Base-by-base conservation (phyloP, 2,888 invertebrate species). In the Unio delphinus region DNA sequence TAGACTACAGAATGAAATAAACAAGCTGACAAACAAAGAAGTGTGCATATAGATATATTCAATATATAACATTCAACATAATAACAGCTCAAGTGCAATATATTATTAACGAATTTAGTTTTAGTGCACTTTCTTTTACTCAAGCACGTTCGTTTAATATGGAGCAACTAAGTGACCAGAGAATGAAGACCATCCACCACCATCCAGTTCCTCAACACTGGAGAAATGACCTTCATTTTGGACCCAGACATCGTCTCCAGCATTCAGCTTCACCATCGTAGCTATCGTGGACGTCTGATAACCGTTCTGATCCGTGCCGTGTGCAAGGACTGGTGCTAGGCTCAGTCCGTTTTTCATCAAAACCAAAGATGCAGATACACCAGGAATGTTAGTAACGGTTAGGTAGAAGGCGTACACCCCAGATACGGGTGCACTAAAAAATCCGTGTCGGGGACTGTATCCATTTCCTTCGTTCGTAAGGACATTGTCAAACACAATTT, bases 231-330 rank as follows among this genome's bases (percentile, higher is more conserved):
- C 69, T 34, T 74, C 74, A 55, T 74, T 74, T 55, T 74, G 74
- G 15, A 63, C 72, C 74, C 74, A 74, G 4, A 74, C 74, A n/a
- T 74, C 65, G 28, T 74, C 74, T 20, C 69, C 72, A 7, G 56
- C 64, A 11, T 68, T 72, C 0, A 74, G 45, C 0, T 56, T 57
- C 17, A 74, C 55, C 8, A 64, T 64, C 0, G 67, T 65, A 34
- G 65, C 28, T 55, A 69, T 61, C 5, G 74, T 74, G 30, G 65
- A 69, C 15, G 74, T 74, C 56, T 74, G 69, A 55, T 58, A 74
- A 30, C 69, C 68, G 17, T 71, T 69, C 26, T 45, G 4, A 6
- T 59, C 55, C 0, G 65, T 68, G 6, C 74, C 74, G 34, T 74
- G 72, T 11, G 74, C 72, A 3, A 74, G 60, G 6, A 64, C 61